These are phyloP conservation scores for Campoletis raptor DNA, from an alignment of 2,888 invertebrate genomes.

Conservation along the genomic window DNA sequence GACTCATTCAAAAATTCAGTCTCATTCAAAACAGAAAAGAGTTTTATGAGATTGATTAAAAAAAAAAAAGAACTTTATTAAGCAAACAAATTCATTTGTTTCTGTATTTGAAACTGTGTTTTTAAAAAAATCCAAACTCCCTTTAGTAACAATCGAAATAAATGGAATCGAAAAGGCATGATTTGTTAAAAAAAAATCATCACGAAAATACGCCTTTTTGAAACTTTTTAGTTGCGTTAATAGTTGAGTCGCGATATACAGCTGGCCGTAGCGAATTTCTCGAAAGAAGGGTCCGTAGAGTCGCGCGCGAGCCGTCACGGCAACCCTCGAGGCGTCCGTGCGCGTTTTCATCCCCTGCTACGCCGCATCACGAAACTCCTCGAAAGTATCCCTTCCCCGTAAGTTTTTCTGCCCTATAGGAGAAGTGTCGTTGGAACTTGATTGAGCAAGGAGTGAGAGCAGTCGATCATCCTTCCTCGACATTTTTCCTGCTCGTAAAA, in stretches of 20 bases:
- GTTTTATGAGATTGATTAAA: no score
- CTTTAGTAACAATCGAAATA: not conserved
- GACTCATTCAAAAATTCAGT: no score
- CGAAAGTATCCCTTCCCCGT: slow-evolving; percentile 36
- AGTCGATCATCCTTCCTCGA: slow-evolving; percentile 72
- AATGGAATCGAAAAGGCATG: not conserved
- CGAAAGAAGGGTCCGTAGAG: slow-evolving; percentile 70
- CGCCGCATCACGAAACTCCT: slow-evolving; percentile 4
- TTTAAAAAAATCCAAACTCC: not conserved
- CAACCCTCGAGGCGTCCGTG: slow-evolving; percentile 66
- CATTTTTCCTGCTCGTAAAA: slow-evolving; percentile 67
- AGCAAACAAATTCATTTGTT: no score
- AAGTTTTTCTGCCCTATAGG: slow-evolving; percentile 17
- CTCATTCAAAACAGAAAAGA: no score
- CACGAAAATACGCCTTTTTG: not conserved
- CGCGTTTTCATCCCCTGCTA: slow-evolving; percentile 24
- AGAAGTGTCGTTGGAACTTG: slow-evolving; percentile 58
- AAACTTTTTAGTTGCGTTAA: slow-evolving; percentile 1
- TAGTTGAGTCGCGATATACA: slow-evolving; percentile 72
- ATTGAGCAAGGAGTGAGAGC: slow-evolving; percentile 50
- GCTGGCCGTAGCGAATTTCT: slow-evolving; percentile 84
- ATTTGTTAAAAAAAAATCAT: not conserved
- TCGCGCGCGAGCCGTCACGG: slow-evolving; percentile 54
- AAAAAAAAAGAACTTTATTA: no score
- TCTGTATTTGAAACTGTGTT: no score